A percentile compares a stretch with the other conserved stretches of the same genome.
Evolutionary conservation across 2,797 vertebrate species (phyloP).

Genomic region (Austrolebias charrua): DNA sequence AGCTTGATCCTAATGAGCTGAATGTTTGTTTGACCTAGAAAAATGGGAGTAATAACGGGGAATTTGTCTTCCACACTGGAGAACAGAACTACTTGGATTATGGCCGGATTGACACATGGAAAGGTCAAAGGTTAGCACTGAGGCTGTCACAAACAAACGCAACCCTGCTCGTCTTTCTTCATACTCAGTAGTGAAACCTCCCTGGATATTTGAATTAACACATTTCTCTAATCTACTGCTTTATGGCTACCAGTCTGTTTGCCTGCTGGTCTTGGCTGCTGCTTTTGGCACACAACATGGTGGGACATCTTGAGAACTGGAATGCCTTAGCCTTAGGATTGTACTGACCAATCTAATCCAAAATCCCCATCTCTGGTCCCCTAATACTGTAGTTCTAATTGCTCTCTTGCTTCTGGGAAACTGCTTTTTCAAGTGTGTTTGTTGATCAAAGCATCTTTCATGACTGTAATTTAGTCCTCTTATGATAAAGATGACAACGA

Average conservation of each 20-base stretch:
- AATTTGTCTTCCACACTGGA: slow-evolving; percentile 82
- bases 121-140: slow-evolving; percentile 74
- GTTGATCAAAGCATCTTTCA: slow-evolving; percentile 40
- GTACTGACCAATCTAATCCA: slow-evolving; percentile 21
- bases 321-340: slow-evolving; percentile 23
- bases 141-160: slow-evolving; percentile 13
- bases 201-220: slow-evolving; percentile 9
- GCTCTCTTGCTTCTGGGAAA: slow-evolving; percentile 15
- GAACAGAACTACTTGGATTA: slow-evolving; percentile 79
- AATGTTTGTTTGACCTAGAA: slow-evolving; percentile 67
- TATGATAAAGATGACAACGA: slow-evolving; percentile 26
- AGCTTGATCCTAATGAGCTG: background rate
- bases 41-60: slow-evolving; percentile 74
- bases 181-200: slow-evolving; percentile 30
- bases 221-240: slow-evolving; percentile 7
- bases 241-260: slow-evolving; percentile 15
- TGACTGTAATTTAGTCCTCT: slow-evolving; percentile 29
- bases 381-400: slow-evolving; percentile 28
- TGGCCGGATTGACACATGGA: slow-evolving; percentile 77
- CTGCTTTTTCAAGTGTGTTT: background rate
- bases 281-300: background rate
- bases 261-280: slow-evolving; percentile 9
- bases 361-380: slow-evolving; percentile 10
- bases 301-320: slow-evolving; percentile 21
- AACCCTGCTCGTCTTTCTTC: slow-evolving; percentile 9